These are phyloP conservation scores for Plebejus melissa DNA, from an alignment of 2,888 invertebrate species.

Conservation along the genomic window DNA sequence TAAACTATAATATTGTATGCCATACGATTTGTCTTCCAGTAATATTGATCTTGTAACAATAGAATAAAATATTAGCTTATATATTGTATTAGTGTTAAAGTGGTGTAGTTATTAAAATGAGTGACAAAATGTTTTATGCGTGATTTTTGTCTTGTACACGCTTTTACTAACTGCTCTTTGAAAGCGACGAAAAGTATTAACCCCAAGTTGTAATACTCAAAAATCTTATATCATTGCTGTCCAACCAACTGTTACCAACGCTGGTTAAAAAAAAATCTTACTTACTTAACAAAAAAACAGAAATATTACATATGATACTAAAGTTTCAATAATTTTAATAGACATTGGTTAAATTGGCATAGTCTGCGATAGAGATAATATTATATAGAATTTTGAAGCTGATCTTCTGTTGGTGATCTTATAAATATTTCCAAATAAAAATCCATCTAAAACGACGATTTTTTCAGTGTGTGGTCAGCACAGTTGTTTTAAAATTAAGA, in stretches of 20 bases:
- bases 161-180: not conserved
- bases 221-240: too few relatives aligned
- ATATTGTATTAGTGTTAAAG: slow-evolving; percentile 37
- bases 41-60: slow-evolving; percentile 77
- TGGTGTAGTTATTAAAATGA: slow-evolving; percentile 34
- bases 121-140: slow-evolving; percentile 25
- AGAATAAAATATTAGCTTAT: slow-evolving; percentile 65
- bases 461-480: not conserved
- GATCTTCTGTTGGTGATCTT: too few relatives aligned
- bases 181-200: not conserved
- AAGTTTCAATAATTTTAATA: too few relatives aligned
- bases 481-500: not conserved
- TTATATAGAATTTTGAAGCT: too few relatives aligned
- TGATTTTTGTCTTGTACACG: not conserved
- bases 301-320: too few relatives aligned
- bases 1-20: slow-evolving; percentile 74
- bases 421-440: not conserved
- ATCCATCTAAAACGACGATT: not conserved
- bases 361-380: too few relatives aligned
- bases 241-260: too few relatives aligned
- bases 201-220: slow-evolving; percentile 5
- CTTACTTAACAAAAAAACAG: too few relatives aligned
- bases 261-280: too few relatives aligned
- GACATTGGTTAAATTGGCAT: too few relatives aligned
- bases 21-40: slow-evolving; percentile 80